Conservation (phyloP, 2,113 vertebrate species). For the Clarias batrachus region DNA sequence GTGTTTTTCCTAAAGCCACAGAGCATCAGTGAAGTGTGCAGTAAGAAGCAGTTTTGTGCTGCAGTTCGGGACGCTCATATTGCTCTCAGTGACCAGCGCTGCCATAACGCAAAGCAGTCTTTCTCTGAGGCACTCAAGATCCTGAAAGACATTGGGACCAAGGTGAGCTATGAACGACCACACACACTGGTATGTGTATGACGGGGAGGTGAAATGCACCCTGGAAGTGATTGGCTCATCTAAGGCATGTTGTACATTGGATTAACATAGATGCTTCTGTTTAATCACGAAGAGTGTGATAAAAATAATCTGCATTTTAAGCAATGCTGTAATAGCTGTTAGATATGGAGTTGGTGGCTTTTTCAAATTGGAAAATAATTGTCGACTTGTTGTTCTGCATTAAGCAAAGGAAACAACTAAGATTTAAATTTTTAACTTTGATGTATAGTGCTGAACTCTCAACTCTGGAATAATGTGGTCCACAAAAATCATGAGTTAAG, state of each 20-base stretch:
- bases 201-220: not conserved
- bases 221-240: not conserved
- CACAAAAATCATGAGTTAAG: too few relatives aligned
- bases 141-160: slow-evolving; percentile 60
- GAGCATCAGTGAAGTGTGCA: not conserved
- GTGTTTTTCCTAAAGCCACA: not conserved
- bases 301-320: not conserved
- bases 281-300: not conserved
- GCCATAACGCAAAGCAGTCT: slow-evolving; percentile 75
- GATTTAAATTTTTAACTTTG: too few relatives aligned
- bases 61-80: slow-evolving; percentile 74
- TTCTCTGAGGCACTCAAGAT: slow-evolving; percentile 75
- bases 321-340: not conserved
- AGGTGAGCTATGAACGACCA: slow-evolving; percentile 65
- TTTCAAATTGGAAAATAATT: not conserved
- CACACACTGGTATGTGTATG: not conserved
- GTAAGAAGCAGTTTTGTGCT: slow-evolving; percentile 58
- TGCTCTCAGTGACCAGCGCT: slow-evolving; percentile 78
- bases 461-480: too few relatives aligned
- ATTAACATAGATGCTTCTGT: not conserved
- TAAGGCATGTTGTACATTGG: not conserved
- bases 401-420: too few relatives aligned
- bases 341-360: not conserved
- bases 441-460: too few relatives aligned
- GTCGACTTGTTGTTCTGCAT: too few relatives aligned